Conservation (phyloP, 2,888 invertebrate genomes). For the Thumatha senex region DNA sequence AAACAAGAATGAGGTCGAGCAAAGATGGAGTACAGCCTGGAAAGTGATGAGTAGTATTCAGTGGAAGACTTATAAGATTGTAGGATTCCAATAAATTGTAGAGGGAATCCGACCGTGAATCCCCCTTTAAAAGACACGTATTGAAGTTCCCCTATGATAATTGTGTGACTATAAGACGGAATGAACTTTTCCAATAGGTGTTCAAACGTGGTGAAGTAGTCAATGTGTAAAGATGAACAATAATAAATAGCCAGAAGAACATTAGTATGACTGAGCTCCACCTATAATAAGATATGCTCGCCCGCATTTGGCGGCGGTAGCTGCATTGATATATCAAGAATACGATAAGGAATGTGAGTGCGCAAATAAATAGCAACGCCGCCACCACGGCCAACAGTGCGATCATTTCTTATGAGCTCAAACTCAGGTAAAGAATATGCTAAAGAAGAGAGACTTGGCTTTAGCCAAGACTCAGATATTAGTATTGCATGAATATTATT, state of each 20-base stretch:
- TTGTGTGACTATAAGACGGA: too few relatives aligned
- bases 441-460: not conserved
- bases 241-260: not conserved
- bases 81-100: too few relatives aligned
- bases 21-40: too few relatives aligned
- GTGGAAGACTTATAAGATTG: too few relatives aligned
- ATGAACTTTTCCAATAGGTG: too few relatives aligned
- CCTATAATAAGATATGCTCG: not conserved
- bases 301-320: not conserved
- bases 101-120: too few relatives aligned
- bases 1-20: too few relatives aligned
- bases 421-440: slow-evolving; percentile 1
- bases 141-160: too few relatives aligned
- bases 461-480: slow-evolving; percentile 13
- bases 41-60: too few relatives aligned
- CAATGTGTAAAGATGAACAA: too few relatives aligned
- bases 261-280: not conserved
- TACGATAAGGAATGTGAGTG: not conserved
- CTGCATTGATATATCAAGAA: not conserved
- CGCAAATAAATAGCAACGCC: not conserved
- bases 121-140: too few relatives aligned
- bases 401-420: not conserved
- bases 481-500: slow-evolving; percentile 16
- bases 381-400: not conserved
- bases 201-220: too few relatives aligned